phyloP scores from a whole-genome alignment of 2,113 vertebrate species.

The Albula goreensis region DNA sequence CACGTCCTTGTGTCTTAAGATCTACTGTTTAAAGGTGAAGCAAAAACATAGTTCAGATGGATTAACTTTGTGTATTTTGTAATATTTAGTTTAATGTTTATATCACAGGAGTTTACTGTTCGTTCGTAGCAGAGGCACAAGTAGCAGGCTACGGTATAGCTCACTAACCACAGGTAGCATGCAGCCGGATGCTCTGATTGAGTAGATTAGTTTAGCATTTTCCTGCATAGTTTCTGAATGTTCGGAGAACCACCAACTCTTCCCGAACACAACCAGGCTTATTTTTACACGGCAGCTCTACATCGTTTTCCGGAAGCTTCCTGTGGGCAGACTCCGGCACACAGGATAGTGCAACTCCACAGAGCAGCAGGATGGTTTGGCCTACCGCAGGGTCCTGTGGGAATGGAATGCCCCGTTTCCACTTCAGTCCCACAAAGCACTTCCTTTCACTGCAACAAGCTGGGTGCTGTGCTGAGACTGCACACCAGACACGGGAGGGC shows the following conservation, averaged over 20 bases:
- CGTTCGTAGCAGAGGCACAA: no score
- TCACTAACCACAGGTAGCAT: background rate
- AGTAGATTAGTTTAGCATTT: background rate
- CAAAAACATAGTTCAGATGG: no score
- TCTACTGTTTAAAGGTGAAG: no score
- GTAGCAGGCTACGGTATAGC: no score
- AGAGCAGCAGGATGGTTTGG: background rate
- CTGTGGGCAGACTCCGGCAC: constrained; percentile 3
- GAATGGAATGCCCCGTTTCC: constrained; percentile 20
- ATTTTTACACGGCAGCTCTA: constrained; percentile 8
- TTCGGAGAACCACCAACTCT: background rate
- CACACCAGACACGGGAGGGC: background rate
- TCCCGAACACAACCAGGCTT: background rate
- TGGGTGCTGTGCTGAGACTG: background rate
- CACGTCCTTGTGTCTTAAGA: no score
- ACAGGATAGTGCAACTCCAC: background rate
- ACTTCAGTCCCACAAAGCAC: background rate
- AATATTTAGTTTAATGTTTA: no score
- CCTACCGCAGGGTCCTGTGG: background rate
- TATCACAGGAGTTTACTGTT: no score
- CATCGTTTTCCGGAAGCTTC: background rate
- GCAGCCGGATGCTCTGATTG: background rate
- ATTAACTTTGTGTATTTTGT: no score
- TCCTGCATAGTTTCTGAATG: background rate
- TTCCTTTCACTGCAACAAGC: constrained; percentile 1